Evolutionary conservation across 2,113 vertebrate genomes (phyloP), one percentile per base, ranked within the genome.

Genomic region (Sebastes fasciatus): DNA sequence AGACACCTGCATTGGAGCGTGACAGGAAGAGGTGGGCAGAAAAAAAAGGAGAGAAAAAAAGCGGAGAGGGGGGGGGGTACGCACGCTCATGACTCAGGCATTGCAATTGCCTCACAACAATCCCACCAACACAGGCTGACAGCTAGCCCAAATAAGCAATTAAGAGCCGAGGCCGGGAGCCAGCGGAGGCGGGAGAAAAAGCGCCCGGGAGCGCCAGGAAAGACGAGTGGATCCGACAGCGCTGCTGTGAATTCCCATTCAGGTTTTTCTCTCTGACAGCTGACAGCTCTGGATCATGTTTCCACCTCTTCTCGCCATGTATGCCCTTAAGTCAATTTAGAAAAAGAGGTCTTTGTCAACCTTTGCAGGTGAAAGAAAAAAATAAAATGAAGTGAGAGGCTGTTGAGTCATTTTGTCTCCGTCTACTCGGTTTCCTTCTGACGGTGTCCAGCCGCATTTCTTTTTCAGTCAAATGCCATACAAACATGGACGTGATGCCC

Each of bases 81-180:
- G 6, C 52, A 19, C n/a, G 17, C 51, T 57, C 86, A 61, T 92
- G 91, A 93, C 86, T 91, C 85, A 86, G 88, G 79, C 73, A 83
- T 62, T 77, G 76, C 23, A 21, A 83, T 78, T 67, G 85, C 82
- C 74, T 90, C 86, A 82, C 88, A 84, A 89, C 85, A 83, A 89
- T 81, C 84, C 82, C 63, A 84, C 84, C 85, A 82, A 86, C 78
- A 72, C 83, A 67, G 86, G 52, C 85, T 82, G 92, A 93, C 86
- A 89, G 88, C 85, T 34, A 69, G 88, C 82, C 86, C 89, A 90
- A 89, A 92, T 92, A 91, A 92, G 85, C 92, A 93, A 94, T 94
- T 94, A 94, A 86, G 79, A 88, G 75, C 75, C 6, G 73, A 73
- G 88, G 80, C 91, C 13, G 19, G 69, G 63, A 89, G 79, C 83